These are phyloP conservation scores for Tachyglossus aculeatus DNA, from an alignment of 2,797 vertebrate genomes.

Conservation along the genomic window DNA sequence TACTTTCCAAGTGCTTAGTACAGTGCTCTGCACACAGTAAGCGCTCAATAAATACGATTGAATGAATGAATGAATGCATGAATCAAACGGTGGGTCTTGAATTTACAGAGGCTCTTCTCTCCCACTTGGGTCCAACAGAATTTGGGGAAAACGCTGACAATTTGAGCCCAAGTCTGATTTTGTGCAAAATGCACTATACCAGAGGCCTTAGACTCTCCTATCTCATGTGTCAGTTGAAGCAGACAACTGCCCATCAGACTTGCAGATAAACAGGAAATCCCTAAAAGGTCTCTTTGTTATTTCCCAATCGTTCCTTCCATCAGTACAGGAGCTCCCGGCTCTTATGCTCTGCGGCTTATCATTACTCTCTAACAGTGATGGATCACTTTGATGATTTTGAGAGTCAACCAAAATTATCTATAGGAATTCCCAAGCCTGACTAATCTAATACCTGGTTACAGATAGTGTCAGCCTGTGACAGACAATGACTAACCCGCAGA, in stretches of 20 bases:
- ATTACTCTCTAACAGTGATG: not conserved
- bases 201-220: too few relatives aligned
- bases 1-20: too few relatives aligned
- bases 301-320: not conserved
- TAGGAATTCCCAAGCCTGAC: not conserved
- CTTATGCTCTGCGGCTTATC: not conserved
- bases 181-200: too few relatives aligned
- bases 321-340: not conserved
- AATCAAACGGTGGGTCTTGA: too few relatives aligned
- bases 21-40: too few relatives aligned
- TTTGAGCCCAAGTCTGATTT: too few relatives aligned
- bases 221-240: not conserved
- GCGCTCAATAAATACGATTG: too few relatives aligned
- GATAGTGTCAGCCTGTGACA: not conserved
- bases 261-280: not conserved
- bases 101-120: too few relatives aligned
- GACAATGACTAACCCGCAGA: not conserved
- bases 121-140: too few relatives aligned
- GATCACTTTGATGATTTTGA: not conserved
- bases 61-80: too few relatives aligned
- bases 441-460: not conserved
- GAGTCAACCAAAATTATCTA: slow-evolving; percentile 1
- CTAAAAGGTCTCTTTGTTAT: not conserved
- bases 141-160: too few relatives aligned
- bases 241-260: not conserved